Base-by-base conservation (phyloP, 2,113 vertebrate species). In the Ciconia maguari region DNA sequence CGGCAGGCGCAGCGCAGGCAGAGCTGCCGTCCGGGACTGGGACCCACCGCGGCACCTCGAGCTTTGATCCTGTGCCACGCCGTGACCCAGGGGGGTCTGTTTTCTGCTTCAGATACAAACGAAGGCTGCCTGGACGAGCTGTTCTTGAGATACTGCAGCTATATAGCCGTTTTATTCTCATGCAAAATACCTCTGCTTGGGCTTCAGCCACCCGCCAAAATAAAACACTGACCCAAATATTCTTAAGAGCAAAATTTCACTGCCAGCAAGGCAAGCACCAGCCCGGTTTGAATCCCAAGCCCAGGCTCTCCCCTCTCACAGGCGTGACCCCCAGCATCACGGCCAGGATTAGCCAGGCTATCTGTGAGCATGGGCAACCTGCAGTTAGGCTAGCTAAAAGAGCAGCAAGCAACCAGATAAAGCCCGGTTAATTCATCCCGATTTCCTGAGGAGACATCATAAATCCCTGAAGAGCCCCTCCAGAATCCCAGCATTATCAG, bases 331-430 rank as follows among this genome's bases (percentile, higher is more conserved):
- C 1, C 13, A 11, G 13, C 49, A 2, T 4, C 3, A 1, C 2
- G 3, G 68, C 38, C 36, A 9, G 77, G 49, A 11, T 4, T 1
- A 25, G 30, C 41, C 1, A 2, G 24, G 38, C 30, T 69, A 5
- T 1, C n/a, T 1, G 36, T 3, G 1, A 24, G 36, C n/a, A 13
- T 5, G 3, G 9, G 41, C 44, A 8, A 36, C n/a, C 75, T 13
- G 20, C 36, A 14, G 60, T 15, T 24, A 16, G 13, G 44, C 66
- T 17, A 7, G 30, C 78, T 10, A 16, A 30, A 22, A 5, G 18
- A 82, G 38, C 62, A 41, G 5, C 27, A 7, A 18, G 42, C 77
- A 20, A 49, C 12, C 61, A 1, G 6, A 21, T 3, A 61, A 27
- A 51, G 16, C 65, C 64, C 4, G 0, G 20, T 3, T 32, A 74